phyloP scores from a whole-genome alignment of 1,140 invertebrate species.

The Trypoxylus dichotomus region DNA sequence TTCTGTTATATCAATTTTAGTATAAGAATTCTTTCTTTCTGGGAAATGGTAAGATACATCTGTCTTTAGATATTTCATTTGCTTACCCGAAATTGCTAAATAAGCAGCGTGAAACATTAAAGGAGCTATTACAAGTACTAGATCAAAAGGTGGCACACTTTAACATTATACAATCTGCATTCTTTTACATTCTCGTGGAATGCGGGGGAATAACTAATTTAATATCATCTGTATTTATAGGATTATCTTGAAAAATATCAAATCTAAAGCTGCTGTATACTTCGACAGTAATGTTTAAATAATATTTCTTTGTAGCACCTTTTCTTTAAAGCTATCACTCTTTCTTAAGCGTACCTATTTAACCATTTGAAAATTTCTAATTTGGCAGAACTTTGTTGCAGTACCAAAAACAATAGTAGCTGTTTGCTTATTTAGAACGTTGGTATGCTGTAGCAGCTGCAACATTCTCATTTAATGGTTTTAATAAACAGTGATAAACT shows the following conservation, averaged over 20 bases:
- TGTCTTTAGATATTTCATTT: background rate
- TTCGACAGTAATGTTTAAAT: background rate
- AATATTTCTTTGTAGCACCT: background rate
- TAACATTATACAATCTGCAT: background rate
- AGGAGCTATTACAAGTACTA: constrained; percentile 40
- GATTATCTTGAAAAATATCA: constrained; percentile 21
- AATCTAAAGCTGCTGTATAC: background rate
- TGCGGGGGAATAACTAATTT: background rate
- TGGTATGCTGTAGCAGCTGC: too few species aligned
- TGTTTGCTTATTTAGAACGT: too few species aligned
- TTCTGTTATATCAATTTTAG: too few species aligned
- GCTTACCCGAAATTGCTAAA: constrained; percentile 44
- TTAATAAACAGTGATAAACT: too few species aligned
- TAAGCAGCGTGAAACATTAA: constrained; percentile 41
- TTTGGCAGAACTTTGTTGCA: too few species aligned
- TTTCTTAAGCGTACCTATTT: background rate
- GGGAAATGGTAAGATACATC: background rate
- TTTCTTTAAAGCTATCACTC: background rate
- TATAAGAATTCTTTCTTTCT: background rate
- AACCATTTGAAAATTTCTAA: constrained; percentile 1
- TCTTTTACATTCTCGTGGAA: background rate
- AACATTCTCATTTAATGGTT: too few species aligned
- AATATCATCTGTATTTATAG: constrained; percentile 28
- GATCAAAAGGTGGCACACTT: background rate
- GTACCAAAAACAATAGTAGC: too few species aligned